A percentile compares a stretch with the other conserved stretches of the same genome.
These are phyloP conservation scores for Hipparchia semele DNA, from an alignment of 2,888 invertebrate species.

Conservation along the genomic window DNA sequence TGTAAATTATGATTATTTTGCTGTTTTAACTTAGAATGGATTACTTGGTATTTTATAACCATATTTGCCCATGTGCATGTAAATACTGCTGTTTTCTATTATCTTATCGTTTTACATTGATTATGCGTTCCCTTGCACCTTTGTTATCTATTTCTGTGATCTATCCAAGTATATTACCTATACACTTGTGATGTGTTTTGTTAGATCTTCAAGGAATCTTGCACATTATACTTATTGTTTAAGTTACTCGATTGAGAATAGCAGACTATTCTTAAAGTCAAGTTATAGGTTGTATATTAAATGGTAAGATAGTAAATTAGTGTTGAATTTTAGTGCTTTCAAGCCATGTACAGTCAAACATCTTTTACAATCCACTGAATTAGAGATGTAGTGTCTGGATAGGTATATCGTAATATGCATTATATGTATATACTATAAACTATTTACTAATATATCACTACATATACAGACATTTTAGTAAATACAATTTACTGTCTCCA, in stretches of 20 bases:
- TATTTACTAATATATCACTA: too few relatives aligned
- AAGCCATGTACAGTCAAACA: too few relatives aligned
- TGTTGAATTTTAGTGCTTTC: too few relatives aligned
- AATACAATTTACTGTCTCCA: too few relatives aligned
- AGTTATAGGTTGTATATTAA: neutral
- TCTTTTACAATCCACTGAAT: too few relatives aligned
- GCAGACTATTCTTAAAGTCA: neutral
- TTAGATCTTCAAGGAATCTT: neutral
- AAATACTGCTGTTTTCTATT: constrained; percentile 17
- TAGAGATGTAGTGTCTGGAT: too few relatives aligned
- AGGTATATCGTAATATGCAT: too few relatives aligned
- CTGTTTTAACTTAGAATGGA: neutral
- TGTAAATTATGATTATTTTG: neutral
- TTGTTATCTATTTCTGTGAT: neutral
- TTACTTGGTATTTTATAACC: constrained; percentile 24
- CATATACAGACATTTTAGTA: too few relatives aligned
- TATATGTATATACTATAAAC: too few relatives aligned
- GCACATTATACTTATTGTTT: neutral
- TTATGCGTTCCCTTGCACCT: constrained; percentile 6
- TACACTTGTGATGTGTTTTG: neutral
- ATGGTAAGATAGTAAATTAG: too few relatives aligned
- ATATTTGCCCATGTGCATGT: constrained; percentile 28
- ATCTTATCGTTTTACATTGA: constrained; percentile 27
- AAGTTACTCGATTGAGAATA: neutral
- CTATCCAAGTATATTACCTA: neutral